Evolutionary conservation across 2,888 invertebrate species (phyloP), one percentile per base, ranked within the genome.

Genomic region (Troides helena): DNA sequence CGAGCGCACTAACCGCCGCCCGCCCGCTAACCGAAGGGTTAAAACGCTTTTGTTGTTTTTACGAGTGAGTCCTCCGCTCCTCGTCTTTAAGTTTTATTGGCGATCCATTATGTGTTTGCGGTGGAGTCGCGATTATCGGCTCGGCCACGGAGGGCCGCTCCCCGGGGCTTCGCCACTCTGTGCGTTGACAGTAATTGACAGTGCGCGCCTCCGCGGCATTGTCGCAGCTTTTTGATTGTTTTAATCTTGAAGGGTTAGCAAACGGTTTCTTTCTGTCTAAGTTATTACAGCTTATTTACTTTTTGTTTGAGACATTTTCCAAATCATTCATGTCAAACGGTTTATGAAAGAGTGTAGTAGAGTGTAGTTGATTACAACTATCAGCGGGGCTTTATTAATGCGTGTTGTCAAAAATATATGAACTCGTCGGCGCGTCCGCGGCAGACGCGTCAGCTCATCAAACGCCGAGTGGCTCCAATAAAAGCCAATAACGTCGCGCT

Each of bases 61-160:
- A 60, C 70, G 63, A 65, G 61, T 77, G 77, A 77, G 68, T 62
- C 58, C 74, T 65, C 72, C 73, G 74, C 81, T 79, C 72, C 81
- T 73, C 74, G 79, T 77, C 73, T 78, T 76, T 69, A 68, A 71
- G 71, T 83, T 81, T 88, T 88, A 86, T 87, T 83, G 81, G 77
- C 79, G 82, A 83, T 79, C 83, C 82, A 85, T 86, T 82, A 80
- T 78, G 77, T 77, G 76, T 74, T 67, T 63, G 70, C 63, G 67
- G 73, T 61, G 68, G 53, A 71, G 69, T 71, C 68, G 73, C 73
- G 63, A 73, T 74, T 74, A 74, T 75, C 69, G 62, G 64, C 69
- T 73, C 66, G 72, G 71, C 73, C 72, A 56, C 65, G 68, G 69
- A 60, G 43, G 36, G 61, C 36, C 63, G 59, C 64, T 69, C 63